phyloP scores from a whole-genome alignment of 2,888 invertebrate genomes.

The Adelphocoris suturalis region DNA sequence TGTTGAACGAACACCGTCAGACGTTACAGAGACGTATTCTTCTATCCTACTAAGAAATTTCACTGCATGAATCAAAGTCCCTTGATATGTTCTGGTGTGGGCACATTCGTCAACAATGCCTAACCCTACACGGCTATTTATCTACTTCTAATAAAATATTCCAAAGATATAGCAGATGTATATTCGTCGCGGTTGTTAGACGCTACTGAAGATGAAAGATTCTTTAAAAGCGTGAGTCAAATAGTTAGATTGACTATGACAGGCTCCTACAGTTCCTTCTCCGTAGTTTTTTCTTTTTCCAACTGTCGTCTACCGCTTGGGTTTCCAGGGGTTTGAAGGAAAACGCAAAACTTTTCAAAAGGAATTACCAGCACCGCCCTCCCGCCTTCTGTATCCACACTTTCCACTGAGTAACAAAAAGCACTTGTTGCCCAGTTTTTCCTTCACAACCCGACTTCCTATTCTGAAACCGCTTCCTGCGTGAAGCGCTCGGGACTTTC shows the following conservation, averaged over 20 bases:
- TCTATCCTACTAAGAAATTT: no score
- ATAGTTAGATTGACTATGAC: neutral
- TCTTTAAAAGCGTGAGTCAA: neutral
- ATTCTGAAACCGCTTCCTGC: conserved; percentile 65
- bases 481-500: conserved; percentile 46
- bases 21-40: no score
- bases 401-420: conserved; percentile 35
- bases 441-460: conserved; percentile 46
- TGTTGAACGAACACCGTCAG: no score
- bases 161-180: no score
- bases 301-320: neutral
- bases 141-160: no score
- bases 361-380: conserved; percentile 47
- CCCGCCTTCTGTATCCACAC: neutral
- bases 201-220: no score
- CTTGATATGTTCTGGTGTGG: no score
- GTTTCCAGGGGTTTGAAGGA: conserved; percentile 24
- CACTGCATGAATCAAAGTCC: no score
- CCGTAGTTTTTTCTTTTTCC: neutral
- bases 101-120: no score
- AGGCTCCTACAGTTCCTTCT: neutral
- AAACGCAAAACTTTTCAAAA: conserved; percentile 65
- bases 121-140: no score
- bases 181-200: no score
- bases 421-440: conserved; percentile 57